Evolutionary conservation across 53 echinoderm and acorn worm species (phyloP).

Genomic region (Echinarachnius parma): DNA sequence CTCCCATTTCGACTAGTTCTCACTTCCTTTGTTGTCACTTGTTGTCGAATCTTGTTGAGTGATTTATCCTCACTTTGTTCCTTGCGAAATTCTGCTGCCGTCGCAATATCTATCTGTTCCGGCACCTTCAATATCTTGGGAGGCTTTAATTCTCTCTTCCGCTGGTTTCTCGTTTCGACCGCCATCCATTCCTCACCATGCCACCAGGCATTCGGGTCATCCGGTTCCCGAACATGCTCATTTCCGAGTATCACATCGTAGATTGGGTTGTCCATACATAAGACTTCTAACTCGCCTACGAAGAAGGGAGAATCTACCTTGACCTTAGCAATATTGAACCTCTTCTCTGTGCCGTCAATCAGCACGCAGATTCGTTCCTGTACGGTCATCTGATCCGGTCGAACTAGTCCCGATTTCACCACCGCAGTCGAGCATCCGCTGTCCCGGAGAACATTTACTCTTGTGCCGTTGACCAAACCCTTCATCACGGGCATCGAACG

Average conservation of each 20-base stretch:
- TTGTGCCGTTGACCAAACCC: conserved; percentile 10
- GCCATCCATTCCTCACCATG: neutral
- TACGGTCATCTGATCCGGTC: conserved; percentile 25
- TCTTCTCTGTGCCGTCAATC: conserved; percentile 55
- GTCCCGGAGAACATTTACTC: conserved; percentile 55
- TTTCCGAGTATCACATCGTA: conserved; percentile 56
- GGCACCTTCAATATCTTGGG: neutral
- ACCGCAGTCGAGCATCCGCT: conserved; percentile 63
- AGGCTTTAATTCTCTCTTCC: neutral
- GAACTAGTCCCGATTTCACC: conserved; percentile 31
- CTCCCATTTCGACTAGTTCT: neutral
- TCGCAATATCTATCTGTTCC: neutral
- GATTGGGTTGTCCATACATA: conserved; percentile 51
- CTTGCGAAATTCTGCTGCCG: conserved; percentile 8
- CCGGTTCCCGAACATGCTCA: conserved; percentile 4
- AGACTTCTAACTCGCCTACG: conserved; percentile 40
- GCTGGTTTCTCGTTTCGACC: conserved; percentile 6
- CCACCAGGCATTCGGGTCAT: conserved; percentile 9
- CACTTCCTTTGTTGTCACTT: too few species aligned
- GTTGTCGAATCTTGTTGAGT: neutral
- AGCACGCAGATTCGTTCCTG: conserved; percentile 28
- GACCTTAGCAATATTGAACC: conserved; percentile 42
- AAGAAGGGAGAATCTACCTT: conserved; percentile 50
- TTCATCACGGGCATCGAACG: conserved; percentile 21
- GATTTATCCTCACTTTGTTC: neutral